Conservation (phyloP, 2,888 invertebrate species). For the Caenorhabditis sp. region DNA sequence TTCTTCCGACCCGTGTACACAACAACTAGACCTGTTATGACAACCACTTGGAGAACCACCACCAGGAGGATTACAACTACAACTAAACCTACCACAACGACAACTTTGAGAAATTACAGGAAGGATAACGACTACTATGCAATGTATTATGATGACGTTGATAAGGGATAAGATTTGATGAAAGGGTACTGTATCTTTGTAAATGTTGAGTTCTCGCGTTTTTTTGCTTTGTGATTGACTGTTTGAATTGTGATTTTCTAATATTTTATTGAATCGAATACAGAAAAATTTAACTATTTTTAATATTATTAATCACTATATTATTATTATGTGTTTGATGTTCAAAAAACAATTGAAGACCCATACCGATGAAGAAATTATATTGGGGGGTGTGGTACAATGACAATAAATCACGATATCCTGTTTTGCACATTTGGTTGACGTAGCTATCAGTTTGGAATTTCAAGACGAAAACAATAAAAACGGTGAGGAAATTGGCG, state of each 20-base stretch:
- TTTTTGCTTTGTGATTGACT: not conserved
- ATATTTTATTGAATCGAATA: slow-evolving; percentile 22
- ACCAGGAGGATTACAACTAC: slow-evolving; percentile 56
- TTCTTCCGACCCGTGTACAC: slow-evolving; percentile 49
- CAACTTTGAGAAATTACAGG: slow-evolving; percentile 76
- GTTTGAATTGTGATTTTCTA: slow-evolving; percentile 2
- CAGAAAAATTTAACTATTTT: slow-evolving; percentile 5
- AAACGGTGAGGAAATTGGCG: not conserved
- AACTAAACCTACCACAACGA: slow-evolving; percentile 61
- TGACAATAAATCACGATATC: slow-evolving; percentile 59
- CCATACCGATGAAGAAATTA: slow-evolving; percentile 34
- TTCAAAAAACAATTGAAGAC: slow-evolving; percentile 24
- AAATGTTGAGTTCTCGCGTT: slow-evolving; percentile 14
- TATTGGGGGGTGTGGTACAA: slow-evolving; percentile 42
- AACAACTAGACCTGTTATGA: slow-evolving; percentile 53
- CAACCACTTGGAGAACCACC: slow-evolving; percentile 57
- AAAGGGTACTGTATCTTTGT: not conserved
- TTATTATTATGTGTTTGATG: slow-evolving; percentile 51
- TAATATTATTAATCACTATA: slow-evolving; percentile 25
- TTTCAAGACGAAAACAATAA: slow-evolving; percentile 18
- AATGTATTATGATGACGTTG: slow-evolving; percentile 81
- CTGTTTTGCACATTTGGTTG: slow-evolving; percentile 55
- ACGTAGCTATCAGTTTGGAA: slow-evolving; percentile 23
- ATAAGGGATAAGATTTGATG: slow-evolving; percentile 46
- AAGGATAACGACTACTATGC: slow-evolving; percentile 81